Evolutionary conservation across 2,888 invertebrate genomes (phyloP), one percentile per base, ranked within the genome.

Genomic region (Phyto melanocephala): DNA sequence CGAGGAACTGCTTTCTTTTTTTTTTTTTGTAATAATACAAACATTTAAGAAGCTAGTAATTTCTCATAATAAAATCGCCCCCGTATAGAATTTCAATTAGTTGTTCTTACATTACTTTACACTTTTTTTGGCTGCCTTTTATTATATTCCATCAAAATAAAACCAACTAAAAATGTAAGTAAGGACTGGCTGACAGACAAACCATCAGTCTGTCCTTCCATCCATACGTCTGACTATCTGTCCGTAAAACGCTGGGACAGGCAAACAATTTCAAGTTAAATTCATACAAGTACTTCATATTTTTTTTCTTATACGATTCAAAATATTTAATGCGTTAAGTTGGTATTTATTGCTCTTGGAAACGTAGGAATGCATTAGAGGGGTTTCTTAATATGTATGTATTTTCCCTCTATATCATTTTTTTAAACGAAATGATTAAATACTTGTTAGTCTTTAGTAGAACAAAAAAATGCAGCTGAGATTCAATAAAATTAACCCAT

Each of bases 1-100:
- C 40, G n/a, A 71, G 13, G 3, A 5, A 28, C 1, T 5, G 60
- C n/a, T n/a, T n/a, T n/a, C n/a, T n/a, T 62, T 24, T 76, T 45
- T 45, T 28, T 6, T 45, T 42, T 33, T 56, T n/a, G 17, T n/a
- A 13, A 52, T 4, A 17, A 52, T 45, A 40, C 74, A 80, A 75
- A 75, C 82, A 82, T 82, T 75, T 70, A 67, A 82, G 75, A 79
- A 79, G 67, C 87, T 88, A 86, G 88, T 89, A 89, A 89, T 89
- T 77, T 89, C 89, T 88, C 89, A 89, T 89, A 89, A 89, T 89
- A 90, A 89, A 89, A 89, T 89, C 88, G 89, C 88, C 89, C 86
- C 87, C 90, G 89, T 89, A 88, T 90, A 89, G 89, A 90, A 89
- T 89, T 90, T 88, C 90, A 90, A 89, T 89, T 89, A 89, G 88